phyloP scores from a whole-genome alignment of 2,113 vertebrate species.

The Nannospalax galili region DNA sequence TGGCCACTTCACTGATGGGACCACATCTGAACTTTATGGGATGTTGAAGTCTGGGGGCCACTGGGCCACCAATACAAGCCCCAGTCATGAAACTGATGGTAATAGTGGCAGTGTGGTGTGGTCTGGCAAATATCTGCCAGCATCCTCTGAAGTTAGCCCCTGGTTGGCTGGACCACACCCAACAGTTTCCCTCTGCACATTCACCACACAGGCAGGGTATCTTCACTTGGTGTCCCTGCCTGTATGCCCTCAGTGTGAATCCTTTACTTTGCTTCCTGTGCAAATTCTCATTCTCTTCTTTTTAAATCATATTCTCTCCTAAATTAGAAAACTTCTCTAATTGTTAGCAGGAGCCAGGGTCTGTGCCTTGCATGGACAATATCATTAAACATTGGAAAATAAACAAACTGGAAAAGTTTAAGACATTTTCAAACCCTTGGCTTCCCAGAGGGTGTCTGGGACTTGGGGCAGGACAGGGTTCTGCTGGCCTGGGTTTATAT shows the following conservation, averaged over 20 bases:
- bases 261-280: slow-evolving; percentile 49
- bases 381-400: slow-evolving; percentile 81
- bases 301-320: slow-evolving; percentile 62
- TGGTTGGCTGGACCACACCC: background rate
- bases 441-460: slow-evolving; percentile 79
- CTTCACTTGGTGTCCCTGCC: background rate
- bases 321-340: slow-evolving; percentile 79
- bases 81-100: background rate
- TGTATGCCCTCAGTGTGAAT: background rate
- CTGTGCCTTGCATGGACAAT: slow-evolving; percentile 80
- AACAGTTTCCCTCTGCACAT: background rate
- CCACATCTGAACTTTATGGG: background rate
- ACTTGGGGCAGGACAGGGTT: slow-evolving; percentile 72
- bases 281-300: slow-evolving; percentile 13
- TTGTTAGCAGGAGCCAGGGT: slow-evolving; percentile 77
- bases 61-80: background rate
- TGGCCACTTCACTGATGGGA: background rate
- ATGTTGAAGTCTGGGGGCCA: background rate
- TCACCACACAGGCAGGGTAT: background rate
- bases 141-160: background rate
- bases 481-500: slow-evolving; percentile 72
- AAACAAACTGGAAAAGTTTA: slow-evolving; percentile 82
- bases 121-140: background rate
- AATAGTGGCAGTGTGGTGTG: background rate
- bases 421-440: slow-evolving; percentile 80